These are phyloP conservation scores for Alsophila aescularia DNA, from an alignment of 2,888 invertebrate species.

Conservation along the genomic window DNA sequence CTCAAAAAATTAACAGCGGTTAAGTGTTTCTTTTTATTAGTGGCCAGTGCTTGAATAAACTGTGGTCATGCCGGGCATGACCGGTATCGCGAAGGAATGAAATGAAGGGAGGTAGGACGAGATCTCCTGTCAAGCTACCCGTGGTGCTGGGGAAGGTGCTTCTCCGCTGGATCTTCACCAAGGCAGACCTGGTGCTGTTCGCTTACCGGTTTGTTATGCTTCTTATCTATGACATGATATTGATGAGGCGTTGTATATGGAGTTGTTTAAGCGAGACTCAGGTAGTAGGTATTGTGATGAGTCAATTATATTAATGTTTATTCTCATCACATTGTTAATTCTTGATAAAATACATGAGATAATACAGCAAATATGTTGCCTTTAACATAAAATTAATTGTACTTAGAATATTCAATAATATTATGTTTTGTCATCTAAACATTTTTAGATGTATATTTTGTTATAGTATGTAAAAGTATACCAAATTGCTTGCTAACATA, in stretches of 20 bases:
- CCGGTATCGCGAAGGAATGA: conserved; percentile 53
- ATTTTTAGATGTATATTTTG: no score
- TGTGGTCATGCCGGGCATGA: conserved; percentile 45
- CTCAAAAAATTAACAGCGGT: not conserved
- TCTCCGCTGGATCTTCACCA: conserved; percentile 86
- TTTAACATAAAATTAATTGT: no score
- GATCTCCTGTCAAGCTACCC: conserved; percentile 62
- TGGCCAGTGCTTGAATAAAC: conserved; percentile 12
- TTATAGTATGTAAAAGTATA: no score
- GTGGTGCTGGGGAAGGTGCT: conserved; percentile 82
- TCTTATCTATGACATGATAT: conserved; percentile 29
- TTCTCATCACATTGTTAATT: not conserved
- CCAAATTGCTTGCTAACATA: no score
- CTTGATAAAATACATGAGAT: not conserved
- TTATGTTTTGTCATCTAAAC: no score
- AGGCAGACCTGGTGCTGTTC: conserved; percentile 85
- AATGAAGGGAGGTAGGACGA: conserved; percentile 69
- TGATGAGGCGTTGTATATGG: not conserved
- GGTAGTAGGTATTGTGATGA: no score
- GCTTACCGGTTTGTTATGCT: conserved; percentile 84
- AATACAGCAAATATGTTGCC: no score
- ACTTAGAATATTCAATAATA: no score
- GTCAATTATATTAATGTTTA: not conserved
- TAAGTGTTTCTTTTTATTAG: conserved; percentile 1
- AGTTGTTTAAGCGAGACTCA: not conserved